Percentiles rank a stretch among this genome's conserved stretches.
Evolutionary conservation across 2,888 invertebrate genomes (phyloP).

Genomic region (Ptychoptera contaminata): DNA sequence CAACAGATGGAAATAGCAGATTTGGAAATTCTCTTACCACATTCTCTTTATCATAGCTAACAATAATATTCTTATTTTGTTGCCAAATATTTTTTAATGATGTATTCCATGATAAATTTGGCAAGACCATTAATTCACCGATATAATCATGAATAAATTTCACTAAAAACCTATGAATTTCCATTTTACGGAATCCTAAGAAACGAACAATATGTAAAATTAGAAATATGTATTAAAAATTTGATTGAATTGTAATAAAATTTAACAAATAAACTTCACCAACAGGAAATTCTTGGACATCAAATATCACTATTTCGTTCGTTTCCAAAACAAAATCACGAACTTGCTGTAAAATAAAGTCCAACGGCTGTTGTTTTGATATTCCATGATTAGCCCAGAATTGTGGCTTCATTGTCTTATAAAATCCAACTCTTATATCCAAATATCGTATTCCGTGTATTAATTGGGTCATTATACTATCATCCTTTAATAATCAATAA

Average conservation of each 20-base stretch:
- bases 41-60: conserved; percentile 34
- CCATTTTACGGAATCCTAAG: conserved; percentile 31
- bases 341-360: conserved; percentile 34
- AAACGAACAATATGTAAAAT: neutral
- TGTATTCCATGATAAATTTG: conserved; percentile 32
- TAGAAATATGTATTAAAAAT: neutral
- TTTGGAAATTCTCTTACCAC: conserved; percentile 25
- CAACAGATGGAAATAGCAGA: conserved; percentile 38
- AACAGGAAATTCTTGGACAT: conserved; percentile 42
- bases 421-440: conserved; percentile 41
- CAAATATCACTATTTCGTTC: conserved; percentile 41
- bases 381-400: conserved; percentile 43
- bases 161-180: conserved; percentile 36
- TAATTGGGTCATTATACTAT: conserved; percentile 39
- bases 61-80: conserved; percentile 33
- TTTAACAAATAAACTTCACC: conserved; percentile 23
- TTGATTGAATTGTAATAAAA: conserved; percentile 6
- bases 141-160: conserved; percentile 36
- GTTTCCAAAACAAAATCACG: conserved; percentile 38
- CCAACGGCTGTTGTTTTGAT: conserved; percentile 33
- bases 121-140: conserved; percentile 34
- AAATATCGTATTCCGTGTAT: conserved; percentile 43
- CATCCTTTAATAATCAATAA: conserved; percentile 29
- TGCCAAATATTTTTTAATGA: conserved; percentile 35
- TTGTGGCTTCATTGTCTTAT: conserved; percentile 22